Conservation (phyloP, 2,888 invertebrate genomes). For the Tethea ocularis region DNA sequence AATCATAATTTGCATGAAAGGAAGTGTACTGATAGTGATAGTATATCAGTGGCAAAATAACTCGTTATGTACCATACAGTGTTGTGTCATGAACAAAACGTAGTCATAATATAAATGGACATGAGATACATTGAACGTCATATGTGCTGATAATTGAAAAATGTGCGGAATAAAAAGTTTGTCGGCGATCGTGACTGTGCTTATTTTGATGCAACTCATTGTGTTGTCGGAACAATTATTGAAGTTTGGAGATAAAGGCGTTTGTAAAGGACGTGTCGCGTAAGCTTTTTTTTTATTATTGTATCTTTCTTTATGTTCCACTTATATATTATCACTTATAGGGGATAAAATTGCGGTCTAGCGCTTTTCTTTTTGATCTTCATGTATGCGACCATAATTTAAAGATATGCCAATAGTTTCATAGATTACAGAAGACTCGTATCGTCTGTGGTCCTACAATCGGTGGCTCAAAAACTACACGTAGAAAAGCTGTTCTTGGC, state of each 20-base stretch:
- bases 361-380: no score
- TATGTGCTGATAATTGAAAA: not conserved
- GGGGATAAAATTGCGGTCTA: no score
- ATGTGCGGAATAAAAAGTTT: not conserved
- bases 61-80: constrained; percentile 6
- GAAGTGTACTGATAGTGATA: not conserved
- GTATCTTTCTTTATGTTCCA: no score
- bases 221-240: constrained; percentile 20
- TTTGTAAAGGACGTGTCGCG: constrained; percentile 16
- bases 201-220: constrained; percentile 15
- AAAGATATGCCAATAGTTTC: no score
- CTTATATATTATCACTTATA: no score
- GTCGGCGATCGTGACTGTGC: constrained; percentile 9
- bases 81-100: constrained; percentile 10
- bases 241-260: constrained; percentile 16
- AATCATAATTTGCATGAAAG: not conserved
- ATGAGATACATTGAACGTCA: not conserved
- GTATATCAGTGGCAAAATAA: constrained; percentile 1
- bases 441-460: no score
- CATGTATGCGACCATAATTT: no score
- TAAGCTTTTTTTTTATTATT: constrained; percentile 14
- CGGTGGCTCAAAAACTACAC: no score
- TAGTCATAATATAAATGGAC: not conserved
- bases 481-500: no score
- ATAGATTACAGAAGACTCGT: no score